These are phyloP conservation scores for Euwallacea similis DNA, from an alignment of 1,140 invertebrate genomes.

Conservation along the genomic window DNA sequence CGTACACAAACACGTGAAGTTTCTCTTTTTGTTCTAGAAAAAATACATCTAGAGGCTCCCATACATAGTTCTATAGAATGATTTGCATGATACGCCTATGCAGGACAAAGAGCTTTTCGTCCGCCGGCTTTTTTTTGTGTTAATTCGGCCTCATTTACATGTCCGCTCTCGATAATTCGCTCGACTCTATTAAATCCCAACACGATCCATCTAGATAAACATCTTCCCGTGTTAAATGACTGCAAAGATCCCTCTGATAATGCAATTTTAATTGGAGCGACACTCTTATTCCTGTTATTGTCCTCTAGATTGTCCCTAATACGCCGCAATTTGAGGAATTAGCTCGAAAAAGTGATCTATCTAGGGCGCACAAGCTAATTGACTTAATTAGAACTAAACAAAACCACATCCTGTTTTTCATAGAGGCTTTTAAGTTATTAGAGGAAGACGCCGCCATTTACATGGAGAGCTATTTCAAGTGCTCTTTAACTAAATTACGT, in stretches of 20 bases:
- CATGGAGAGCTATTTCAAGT: conserved; percentile 16
- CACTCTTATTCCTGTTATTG: not conserved
- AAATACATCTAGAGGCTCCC: not conserved
- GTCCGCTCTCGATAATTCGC: conserved; percentile 17
- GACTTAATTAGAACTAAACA: conserved; percentile 24
- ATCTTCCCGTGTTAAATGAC: not conserved
- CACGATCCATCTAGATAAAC: conserved; percentile 11
- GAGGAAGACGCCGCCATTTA: conserved; percentile 22
- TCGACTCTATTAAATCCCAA: conserved; percentile 6
- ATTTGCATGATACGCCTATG: conserved; percentile 21
- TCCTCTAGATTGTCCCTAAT: not conserved
- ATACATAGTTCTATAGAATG: not conserved
- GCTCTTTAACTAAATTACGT: conserved; percentile 23
- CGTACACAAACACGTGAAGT: not conserved
- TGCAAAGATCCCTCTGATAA: not conserved
- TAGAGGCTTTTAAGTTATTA: conserved; percentile 26
- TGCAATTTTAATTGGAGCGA: not conserved
- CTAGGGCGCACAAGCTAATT: conserved; percentile 9
- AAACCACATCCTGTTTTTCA: conserved; percentile 15
- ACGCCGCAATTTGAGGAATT: not conserved
- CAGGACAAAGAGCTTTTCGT: conserved; percentile 21
- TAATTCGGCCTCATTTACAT: conserved; percentile 27
- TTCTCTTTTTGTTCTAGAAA: not conserved
- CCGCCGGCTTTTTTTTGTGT: conserved; percentile 10
- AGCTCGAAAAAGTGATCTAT: not conserved